Base-by-base conservation (phyloP, 2,113 vertebrate species). In the Tragulus kanchil region DNA sequence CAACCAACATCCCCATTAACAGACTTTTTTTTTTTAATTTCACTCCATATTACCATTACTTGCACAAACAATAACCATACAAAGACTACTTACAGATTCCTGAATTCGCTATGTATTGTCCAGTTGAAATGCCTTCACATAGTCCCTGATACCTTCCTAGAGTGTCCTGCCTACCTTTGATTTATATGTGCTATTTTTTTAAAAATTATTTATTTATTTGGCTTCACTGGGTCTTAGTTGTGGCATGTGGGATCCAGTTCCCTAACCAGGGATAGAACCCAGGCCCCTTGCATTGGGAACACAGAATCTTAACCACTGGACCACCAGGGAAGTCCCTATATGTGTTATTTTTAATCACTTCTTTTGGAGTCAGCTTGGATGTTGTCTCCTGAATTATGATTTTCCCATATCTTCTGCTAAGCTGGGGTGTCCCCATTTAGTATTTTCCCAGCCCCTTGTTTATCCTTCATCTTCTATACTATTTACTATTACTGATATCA, bases 21-120 rank as follows among this genome's bases (percentile, higher is more conserved):
- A 45, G n/a, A 11, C 12, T n/a, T 61, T 31, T 79, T 82, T 28
- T n/a, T 61, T 61, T 8, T n/a, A 52, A 1, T 12, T 13, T 42
- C 2, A 59, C 1, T 31, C 13, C 11, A 84, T 26, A 45, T 16
- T 0, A n/a, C 25, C 4, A 6, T 69, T 8, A 7, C 5, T 52
- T 10, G 28, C 6, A 54, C 6, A 71, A 58, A 48, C 19, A 69
- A 45, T 19, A 48, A 48, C 14, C 36, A n/a, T 21, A 8, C 25
- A 78, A 58, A 84, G 21, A n/a, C 36, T 89, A 23, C 8, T 45
- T 21, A 4, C 21, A 71, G 45, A 56, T 64, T 73, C 12, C 45
- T 25, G 6, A 62, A 5, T 21, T 54, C 45, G 19, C 14, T 71
- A 54, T 19, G 31, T 6, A 4, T 13, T 17, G 7, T 52, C 16